phyloP scores from a whole-genome alignment of 1,140 invertebrate genomes.

The Bicyclus anynana region DNA sequence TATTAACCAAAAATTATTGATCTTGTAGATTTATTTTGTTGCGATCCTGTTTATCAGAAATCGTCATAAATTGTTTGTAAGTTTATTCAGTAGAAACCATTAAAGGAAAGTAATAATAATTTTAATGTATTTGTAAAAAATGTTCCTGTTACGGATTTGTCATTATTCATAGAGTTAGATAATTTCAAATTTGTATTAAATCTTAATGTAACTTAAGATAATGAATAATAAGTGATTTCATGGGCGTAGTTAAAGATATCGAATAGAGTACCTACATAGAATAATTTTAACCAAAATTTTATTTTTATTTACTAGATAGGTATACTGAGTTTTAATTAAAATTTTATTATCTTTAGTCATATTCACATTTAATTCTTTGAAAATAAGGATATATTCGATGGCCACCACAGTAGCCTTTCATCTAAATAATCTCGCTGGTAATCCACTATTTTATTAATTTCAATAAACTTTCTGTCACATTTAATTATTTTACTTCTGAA shows the following conservation, averaged over 20 bases:
- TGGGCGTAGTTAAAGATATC: neutral
- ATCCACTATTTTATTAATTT: no score
- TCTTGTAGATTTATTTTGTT: neutral
- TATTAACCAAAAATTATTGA: no score
- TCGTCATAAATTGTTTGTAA: neutral
- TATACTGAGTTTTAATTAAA: no score
- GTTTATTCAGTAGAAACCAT: constrained; percentile 3
- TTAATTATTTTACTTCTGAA: no score
- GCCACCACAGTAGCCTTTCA: no score
- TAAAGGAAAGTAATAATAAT: neutral
- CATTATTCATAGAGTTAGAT: constrained; percentile 23
- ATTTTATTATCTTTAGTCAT: no score
- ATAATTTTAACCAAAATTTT: no score
- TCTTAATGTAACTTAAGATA: constrained; percentile 9
- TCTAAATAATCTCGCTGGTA: no score
- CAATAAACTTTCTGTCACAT: no score
- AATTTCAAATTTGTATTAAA: constrained; percentile 22
- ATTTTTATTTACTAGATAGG: no score
- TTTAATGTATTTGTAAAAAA: constrained; percentile 30
- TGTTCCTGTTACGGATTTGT: constrained; percentile 64
- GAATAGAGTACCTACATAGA: neutral
- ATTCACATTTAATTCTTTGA: no score
- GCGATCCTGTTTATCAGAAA: neutral
- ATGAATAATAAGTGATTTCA: neutral
- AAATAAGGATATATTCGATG: no score